These are phyloP conservation scores for Alaudala cheleensis DNA, from an alignment of 2,113 vertebrate genomes.

Conservation along the genomic window DNA sequence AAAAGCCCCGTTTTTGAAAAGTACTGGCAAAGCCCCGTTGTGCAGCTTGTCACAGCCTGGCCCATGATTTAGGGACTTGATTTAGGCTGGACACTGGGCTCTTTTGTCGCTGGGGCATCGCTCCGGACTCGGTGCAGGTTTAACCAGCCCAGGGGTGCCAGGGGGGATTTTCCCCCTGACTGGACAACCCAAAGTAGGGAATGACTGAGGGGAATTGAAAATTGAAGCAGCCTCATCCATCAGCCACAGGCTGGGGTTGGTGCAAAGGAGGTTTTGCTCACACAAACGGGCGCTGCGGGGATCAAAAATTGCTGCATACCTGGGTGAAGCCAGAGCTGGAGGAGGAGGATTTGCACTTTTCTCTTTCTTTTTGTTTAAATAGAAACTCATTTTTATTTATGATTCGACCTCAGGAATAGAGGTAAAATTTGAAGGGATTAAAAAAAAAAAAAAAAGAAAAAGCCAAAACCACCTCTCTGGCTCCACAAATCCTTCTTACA, in stretches of 20 bases:
- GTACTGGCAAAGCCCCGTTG: constrained; percentile 71
- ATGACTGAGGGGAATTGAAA: background rate
- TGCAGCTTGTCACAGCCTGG: constrained; percentile 75
- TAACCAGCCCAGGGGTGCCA: background rate
- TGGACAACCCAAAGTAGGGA: background rate
- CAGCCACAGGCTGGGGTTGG: background rate
- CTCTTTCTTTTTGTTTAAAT: background rate
- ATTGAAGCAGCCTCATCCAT: background rate
- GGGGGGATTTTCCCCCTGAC: background rate
- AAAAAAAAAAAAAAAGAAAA: background rate
- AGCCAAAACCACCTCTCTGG: background rate
- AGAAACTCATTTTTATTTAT: background rate
- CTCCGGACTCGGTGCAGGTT: constrained; percentile 64
- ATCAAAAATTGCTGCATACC: constrained; percentile 4
- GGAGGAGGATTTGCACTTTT: constrained; percentile 6
- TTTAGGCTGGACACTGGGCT: constrained; percentile 77
- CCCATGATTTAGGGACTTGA: constrained; percentile 82
- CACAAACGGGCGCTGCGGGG: background rate
- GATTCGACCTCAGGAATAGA: background rate
- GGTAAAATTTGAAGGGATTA: background rate
- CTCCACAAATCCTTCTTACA: constrained; percentile 34
- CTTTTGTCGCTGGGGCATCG: constrained; percentile 73
- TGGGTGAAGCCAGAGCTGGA: background rate
- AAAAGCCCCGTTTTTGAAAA: constrained; percentile 73
- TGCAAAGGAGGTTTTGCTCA: constrained; percentile 7